Conservation (phyloP, 2,888 invertebrate species). For the Drosophila melanosoma region DNA sequence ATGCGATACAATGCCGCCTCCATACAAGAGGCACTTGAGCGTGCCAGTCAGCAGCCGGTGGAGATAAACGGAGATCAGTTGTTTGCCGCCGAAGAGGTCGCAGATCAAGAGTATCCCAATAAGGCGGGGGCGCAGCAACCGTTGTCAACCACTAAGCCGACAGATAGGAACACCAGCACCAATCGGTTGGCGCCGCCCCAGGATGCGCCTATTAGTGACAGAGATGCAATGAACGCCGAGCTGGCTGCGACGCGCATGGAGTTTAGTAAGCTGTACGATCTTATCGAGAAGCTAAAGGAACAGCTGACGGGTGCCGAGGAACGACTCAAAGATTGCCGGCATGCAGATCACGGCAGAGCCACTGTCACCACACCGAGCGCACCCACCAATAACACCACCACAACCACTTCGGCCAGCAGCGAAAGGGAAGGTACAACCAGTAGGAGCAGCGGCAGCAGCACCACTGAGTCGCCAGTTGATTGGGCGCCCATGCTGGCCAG, state of each 20-base stretch:
- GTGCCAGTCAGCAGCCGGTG: conserved; percentile 75
- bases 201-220: conserved; percentile 8
- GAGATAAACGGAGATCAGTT: conserved; percentile 68
- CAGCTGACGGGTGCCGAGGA: conserved; percentile 40
- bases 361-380: not conserved
- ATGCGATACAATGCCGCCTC: conserved; percentile 83
- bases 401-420: conserved; percentile 5
- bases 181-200: conserved; percentile 1
- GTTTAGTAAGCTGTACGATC: conserved; percentile 39
- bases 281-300: conserved; percentile 37
- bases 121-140: conserved; percentile 6
- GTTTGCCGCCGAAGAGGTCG: conserved; percentile 11
- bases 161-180: not conserved
- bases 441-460: not conserved
- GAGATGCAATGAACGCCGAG: conserved; percentile 14
- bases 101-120: conserved; percentile 15
- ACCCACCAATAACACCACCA: conserved; percentile 8
- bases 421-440: conserved; percentile 2
- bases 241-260: conserved; percentile 31
- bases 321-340: conserved; percentile 26
- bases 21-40: conserved; percentile 78
- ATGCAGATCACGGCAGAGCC: not conserved
- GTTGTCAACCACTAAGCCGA: not conserved
- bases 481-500: conserved; percentile 70
- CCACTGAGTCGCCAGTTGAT: conserved; percentile 16